Evolutionary conservation across 2,888 invertebrate genomes (phyloP).

Genomic region (Anthrax anthrax): DNA sequence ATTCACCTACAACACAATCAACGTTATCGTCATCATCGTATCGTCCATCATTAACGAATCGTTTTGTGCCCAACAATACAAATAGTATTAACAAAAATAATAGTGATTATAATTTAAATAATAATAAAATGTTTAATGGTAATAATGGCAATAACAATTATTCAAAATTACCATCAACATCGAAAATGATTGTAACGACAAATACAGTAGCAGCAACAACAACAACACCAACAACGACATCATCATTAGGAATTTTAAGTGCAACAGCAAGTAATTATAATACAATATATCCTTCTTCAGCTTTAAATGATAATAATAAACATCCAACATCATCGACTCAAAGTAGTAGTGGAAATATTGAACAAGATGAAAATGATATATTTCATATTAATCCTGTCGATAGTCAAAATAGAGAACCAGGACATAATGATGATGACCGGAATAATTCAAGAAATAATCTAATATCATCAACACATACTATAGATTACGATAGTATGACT

Average conservation of each 20-base stretch:
- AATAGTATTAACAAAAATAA: no score
- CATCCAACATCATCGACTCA: no score
- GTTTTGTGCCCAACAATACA: no score
- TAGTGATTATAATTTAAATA: no score
- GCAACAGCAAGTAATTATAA: background rate
- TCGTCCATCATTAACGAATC: no score
- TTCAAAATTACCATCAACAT: background rate
- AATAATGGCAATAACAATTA: background rate
- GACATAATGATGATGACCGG: background rate
- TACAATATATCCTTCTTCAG: background rate
- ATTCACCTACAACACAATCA: no score
- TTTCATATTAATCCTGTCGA: background rate
- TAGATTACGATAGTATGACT: constrained; percentile 9
- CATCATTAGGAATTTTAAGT: no score
- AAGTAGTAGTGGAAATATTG: no score
- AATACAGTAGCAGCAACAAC: background rate
- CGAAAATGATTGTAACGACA: background rate
- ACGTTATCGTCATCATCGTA: no score
- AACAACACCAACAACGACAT: background rate
- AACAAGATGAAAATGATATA: no score
- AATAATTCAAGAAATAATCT: background rate
- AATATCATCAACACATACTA: background rate
- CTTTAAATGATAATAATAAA: background rate
- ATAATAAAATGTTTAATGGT: background rate
- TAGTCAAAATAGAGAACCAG: background rate